These are phyloP conservation scores for Phthorimaea operculella DNA, from an alignment of 1,140 invertebrate genomes.

Conservation along the genomic window DNA sequence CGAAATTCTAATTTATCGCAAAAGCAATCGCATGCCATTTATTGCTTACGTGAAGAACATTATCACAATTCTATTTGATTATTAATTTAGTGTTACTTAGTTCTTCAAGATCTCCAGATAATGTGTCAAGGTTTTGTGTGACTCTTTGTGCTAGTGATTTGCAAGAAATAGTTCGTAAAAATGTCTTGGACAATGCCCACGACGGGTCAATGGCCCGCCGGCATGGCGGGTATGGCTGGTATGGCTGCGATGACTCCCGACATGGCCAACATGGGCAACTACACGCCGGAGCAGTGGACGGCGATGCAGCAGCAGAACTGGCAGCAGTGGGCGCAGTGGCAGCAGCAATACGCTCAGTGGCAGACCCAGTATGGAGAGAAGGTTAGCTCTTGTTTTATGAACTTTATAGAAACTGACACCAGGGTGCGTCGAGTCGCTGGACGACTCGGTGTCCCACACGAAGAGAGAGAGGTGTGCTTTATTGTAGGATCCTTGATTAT, in stretches of 20 bases:
- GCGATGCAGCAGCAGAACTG: constrained; percentile 80
- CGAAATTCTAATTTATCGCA: too few relatives aligned
- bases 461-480: too few relatives aligned
- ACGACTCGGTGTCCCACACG: too few relatives aligned
- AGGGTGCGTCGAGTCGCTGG: too few relatives aligned
- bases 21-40: too few relatives aligned
- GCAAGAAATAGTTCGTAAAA: constrained; percentile 4
- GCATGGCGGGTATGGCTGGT: constrained; percentile 1
- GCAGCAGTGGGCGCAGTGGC: constrained; percentile 86
- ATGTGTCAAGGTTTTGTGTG: background rate
- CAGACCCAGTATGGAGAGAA: constrained; percentile 84
- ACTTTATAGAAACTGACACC: too few relatives aligned
- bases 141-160: background rate
- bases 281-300: constrained; percentile 77
- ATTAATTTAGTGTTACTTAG: too few relatives aligned
- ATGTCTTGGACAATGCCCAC: constrained; percentile 56
- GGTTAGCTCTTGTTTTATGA: constrained; percentile 50
- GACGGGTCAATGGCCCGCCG: constrained; percentile 39
- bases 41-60: too few relatives aligned
- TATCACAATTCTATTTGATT: too few relatives aligned
- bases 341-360: constrained; percentile 87
- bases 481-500: too few relatives aligned
- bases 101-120: too few relatives aligned
- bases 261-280: constrained; percentile 71
- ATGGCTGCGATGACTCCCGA: constrained; percentile 59